Base-by-base conservation (phyloP, 2,888 invertebrate species). In the Ormyrus rosae region DNA sequence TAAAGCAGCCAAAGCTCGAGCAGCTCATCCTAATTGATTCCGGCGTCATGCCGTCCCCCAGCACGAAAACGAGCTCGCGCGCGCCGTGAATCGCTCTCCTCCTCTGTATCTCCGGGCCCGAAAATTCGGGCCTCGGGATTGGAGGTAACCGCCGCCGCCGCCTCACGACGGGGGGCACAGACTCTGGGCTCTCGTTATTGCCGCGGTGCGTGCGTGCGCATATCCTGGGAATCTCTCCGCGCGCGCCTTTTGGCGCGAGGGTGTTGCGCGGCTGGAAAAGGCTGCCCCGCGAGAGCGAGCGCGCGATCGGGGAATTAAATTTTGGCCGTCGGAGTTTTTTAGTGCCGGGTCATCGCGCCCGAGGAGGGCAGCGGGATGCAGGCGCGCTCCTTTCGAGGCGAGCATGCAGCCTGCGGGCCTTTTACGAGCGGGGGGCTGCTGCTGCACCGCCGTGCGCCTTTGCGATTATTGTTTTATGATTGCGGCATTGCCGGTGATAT, bases 1-100 rank as follows among this genome's bases (percentile, higher is more conserved):
- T 13, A 71, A 60, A 70, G 19, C n/a, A 50, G 60, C 46, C 13
- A 60, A 60, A 13, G 60, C 51, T 61, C 46, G n/a, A 7, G 68
- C 46, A 48, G 11, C 64, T 6, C 2, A 7, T 84, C 84, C 86
- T 87, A 87, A 88, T 88, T 88, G 88, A 88, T 87, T 87, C 84
- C 84, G 87, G 87, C 88, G 84, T 86, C 84, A 85, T 84, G 55
- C 53, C 58, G 71, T 72, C 58, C 60, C 71, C 60, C 58, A 46
- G 13, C 2, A 9, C n/a, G 11, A n/a, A 72, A 63, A 63, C 34
- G 60, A 70, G 60, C 34, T 19, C 61, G 0, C 61, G 19, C 19
- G 19, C 19, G 19, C 19, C 19, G 19, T 19, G 19, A 19, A 19
- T 19, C 19, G 19, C 56, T 50, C 50, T 64, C 53, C 19, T 50